Percentiles rank a stretch among this genome's conserved stretches.
These are phyloP conservation scores for Byasa hedistus DNA, from an alignment of 2,888 invertebrate genomes.

Conservation along the genomic window DNA sequence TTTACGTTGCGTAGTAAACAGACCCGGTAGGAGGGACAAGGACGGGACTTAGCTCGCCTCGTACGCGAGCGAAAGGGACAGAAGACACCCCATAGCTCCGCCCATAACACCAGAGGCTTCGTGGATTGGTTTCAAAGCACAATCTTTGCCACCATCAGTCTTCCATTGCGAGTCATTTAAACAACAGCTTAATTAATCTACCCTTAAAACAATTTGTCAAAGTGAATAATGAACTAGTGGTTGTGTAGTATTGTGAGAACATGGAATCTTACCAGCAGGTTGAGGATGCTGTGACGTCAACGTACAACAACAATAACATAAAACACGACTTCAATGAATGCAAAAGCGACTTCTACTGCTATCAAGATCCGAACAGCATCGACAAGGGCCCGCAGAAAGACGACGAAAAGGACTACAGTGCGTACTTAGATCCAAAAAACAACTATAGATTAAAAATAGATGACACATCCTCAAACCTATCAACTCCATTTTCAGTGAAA, in stretches of 20 bases:
- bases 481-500: constrained; percentile 70
- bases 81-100: constrained; percentile 50
- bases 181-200: constrained; percentile 59
- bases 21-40: constrained; percentile 41
- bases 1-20: constrained; percentile 67
- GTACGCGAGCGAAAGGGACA: constrained; percentile 41
- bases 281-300: constrained; percentile 61
- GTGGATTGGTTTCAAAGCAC: constrained; percentile 65
- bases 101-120: constrained; percentile 53
- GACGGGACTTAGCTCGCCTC: constrained; percentile 37
- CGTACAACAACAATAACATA: constrained; percentile 58
- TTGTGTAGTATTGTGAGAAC: constrained; percentile 33
- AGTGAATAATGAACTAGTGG: constrained; percentile 52
- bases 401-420: constrained; percentile 40
- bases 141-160: constrained; percentile 70
- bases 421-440: constrained; percentile 43
- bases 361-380: constrained; percentile 43
- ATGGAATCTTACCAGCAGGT: constrained; percentile 70
- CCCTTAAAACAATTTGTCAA: constrained; percentile 49
- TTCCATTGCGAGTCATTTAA: constrained; percentile 60
- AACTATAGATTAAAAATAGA: constrained; percentile 56
- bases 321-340: constrained; percentile 60
- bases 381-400: constrained; percentile 46
- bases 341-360: constrained; percentile 56
- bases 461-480: constrained; percentile 48